Evolutionary conservation across 2,113 vertebrate species (phyloP).

Genomic region (Bos javanicus): DNA sequence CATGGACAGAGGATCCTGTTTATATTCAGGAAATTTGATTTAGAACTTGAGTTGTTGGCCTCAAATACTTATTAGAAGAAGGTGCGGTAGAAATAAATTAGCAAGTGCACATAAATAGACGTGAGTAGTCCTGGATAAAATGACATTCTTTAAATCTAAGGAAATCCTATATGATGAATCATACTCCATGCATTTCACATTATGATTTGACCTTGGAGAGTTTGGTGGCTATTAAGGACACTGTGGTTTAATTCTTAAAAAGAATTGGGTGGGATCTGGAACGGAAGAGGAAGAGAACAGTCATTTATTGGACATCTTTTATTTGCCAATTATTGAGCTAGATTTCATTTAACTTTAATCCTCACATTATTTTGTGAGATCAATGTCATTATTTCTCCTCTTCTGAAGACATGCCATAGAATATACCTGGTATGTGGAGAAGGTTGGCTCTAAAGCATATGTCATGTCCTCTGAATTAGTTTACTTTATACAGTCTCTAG

Average conservation of each 20-base stretch:
- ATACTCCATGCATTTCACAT: background rate
- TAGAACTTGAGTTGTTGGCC: background rate
- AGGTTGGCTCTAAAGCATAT: background rate
- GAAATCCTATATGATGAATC: background rate
- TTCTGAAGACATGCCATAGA: background rate
- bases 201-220: background rate
- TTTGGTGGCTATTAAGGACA: background rate
- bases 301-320: background rate
- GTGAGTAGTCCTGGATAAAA: slow-evolving; percentile 2
- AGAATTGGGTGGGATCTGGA: background rate
- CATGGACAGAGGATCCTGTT: background rate
- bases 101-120: background rate
- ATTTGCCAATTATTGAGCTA: background rate
- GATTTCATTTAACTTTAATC: background rate
- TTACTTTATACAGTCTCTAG: background rate
- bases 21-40: background rate
- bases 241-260: background rate
- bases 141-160: background rate
- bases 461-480: background rate
- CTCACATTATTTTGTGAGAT: background rate
- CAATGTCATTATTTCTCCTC: background rate
- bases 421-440: background rate
- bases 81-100: background rate
- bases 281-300: background rate
- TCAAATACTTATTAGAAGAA: slow-evolving; percentile 17